Evolutionary conservation across 2,113 vertebrate species (phyloP).

Genomic region (Pedionomus torquatus): DNA sequence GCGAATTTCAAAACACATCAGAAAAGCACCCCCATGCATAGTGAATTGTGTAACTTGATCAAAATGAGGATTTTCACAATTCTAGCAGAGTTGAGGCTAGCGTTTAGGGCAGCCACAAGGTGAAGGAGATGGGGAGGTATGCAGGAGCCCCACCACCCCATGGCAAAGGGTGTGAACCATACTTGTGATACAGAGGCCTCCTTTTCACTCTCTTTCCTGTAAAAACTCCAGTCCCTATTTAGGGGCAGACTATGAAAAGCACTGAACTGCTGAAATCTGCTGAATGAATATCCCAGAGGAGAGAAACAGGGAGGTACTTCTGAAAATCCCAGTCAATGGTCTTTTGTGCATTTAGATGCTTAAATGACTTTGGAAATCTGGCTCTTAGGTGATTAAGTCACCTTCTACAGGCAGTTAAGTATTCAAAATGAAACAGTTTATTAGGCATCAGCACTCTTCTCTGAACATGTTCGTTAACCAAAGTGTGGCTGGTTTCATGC

Average conservation of each 20-base stretch:
- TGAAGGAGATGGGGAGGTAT: neutral
- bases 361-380: conserved; percentile 20
- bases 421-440: conserved; percentile 44
- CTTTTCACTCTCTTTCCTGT: neutral
- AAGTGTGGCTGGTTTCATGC: neutral
- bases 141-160: neutral
- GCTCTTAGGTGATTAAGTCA: conserved; percentile 23
- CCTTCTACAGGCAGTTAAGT: neutral
- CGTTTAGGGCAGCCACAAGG: neutral
- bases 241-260: neutral
- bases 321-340: neutral
- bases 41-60: neutral
- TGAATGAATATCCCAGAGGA: neutral
- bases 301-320: neutral
- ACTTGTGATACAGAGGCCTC: neutral
- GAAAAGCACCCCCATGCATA: neutral
- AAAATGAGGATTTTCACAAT: neutral
- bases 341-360: conserved; percentile 36
- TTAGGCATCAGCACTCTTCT: conserved; percentile 9
- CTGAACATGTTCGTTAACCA: conserved; percentile 1
- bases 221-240: neutral
- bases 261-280: neutral
- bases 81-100: neutral
- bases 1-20: neutral
- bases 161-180: neutral